phyloP scores from a whole-genome alignment of 2,888 invertebrate species.

The Stenotaenia linearis region DNA sequence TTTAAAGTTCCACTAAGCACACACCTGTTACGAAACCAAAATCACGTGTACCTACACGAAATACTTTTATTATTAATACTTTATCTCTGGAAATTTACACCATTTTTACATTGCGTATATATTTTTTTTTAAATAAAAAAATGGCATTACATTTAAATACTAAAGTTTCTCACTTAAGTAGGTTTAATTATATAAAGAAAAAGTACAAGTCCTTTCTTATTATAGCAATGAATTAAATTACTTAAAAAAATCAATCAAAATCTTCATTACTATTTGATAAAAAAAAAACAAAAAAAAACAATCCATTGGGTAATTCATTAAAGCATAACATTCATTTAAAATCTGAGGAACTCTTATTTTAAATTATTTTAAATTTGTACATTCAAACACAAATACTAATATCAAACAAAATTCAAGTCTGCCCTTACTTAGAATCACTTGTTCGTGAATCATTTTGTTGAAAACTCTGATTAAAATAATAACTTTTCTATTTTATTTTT shows the following conservation, averaged over 20 bases:
- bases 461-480: background rate
- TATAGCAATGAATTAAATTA: background rate
- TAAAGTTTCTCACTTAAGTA: background rate
- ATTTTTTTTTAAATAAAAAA: background rate
- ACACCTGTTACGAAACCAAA: too few species aligned
- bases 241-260: background rate
- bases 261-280: background rate
- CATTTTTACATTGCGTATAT: background rate
- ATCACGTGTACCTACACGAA: background rate
- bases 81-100: background rate
- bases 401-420: too few species aligned
- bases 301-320: background rate
- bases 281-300: background rate
- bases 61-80: background rate
- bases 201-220: background rate
- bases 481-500: background rate
- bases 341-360: too few species aligned
- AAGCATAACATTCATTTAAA: background rate
- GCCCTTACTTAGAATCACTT: too few species aligned
- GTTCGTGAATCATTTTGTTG: background rate
- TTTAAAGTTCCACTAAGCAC: too few species aligned
- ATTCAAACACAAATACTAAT: too few species aligned
- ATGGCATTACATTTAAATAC: background rate
- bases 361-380: too few species aligned
- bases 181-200: background rate